phyloP scores from a whole-genome alignment of 2,888 invertebrate genomes.

The Noctua comes region DNA sequence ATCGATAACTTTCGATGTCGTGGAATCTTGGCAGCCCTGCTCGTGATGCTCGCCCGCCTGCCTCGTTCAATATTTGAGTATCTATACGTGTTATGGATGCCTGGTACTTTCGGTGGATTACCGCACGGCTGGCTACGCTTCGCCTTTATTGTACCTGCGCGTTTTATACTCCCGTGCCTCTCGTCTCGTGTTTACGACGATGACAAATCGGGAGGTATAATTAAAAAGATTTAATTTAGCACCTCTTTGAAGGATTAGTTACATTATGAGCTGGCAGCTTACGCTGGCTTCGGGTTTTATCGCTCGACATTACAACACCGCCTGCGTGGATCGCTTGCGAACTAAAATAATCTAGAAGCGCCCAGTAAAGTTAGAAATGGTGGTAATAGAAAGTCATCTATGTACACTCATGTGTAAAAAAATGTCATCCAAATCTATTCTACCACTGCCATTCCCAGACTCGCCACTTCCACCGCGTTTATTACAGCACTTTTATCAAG shows the following conservation, averaged over 20 bases:
- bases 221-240: constrained; percentile 60
- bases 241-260: constrained; percentile 53
- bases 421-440: neutral
- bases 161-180: constrained; percentile 55
- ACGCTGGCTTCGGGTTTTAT: constrained; percentile 25
- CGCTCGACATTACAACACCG: neutral
- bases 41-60: constrained; percentile 78
- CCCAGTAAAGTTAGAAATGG: neutral
- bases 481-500: constrained; percentile 46
- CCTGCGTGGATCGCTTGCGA: neutral
- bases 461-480: constrained; percentile 25
- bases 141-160: constrained; percentile 64
- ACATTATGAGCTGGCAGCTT: constrained; percentile 41
- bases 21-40: constrained; percentile 65
- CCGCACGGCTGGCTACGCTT: constrained; percentile 73
- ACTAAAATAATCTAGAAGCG: neutral
- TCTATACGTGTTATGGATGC: constrained; percentile 78
- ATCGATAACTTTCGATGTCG: constrained; percentile 51
- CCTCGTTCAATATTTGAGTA: constrained; percentile 80
- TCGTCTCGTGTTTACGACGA: constrained; percentile 55
- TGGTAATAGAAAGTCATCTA: neutral
- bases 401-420: constrained; percentile 5
- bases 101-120: constrained; percentile 80
- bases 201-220: constrained; percentile 62
- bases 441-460: neutral